phyloP scores from a whole-genome alignment of 2,113 vertebrate genomes.

The Nerophis lumbriciformis region DNA sequence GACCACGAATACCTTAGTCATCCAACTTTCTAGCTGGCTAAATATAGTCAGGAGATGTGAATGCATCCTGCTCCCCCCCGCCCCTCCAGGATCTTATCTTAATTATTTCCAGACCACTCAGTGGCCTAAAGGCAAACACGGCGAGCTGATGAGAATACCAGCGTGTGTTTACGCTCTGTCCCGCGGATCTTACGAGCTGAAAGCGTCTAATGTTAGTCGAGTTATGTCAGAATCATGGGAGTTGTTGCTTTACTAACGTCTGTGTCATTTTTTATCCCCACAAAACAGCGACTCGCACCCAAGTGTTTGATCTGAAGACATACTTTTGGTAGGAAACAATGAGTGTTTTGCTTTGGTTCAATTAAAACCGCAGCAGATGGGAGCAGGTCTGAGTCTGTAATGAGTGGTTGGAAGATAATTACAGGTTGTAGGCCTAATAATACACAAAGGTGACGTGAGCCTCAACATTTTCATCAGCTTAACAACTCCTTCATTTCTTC shows the following conservation, averaged over 20 bases:
- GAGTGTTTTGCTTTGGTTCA: no score
- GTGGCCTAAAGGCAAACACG: conserved; percentile 26
- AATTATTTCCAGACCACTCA: conserved; percentile 62
- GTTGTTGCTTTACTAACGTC: no score
- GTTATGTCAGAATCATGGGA: no score
- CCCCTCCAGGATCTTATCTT: conserved; percentile 54
- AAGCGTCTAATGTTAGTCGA: no score
- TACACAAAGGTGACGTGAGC: conserved; percentile 21
- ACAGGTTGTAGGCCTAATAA: conserved; percentile 26
- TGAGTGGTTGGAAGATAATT: conserved; percentile 26
- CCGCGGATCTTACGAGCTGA: no score
- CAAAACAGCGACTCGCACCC: no score
- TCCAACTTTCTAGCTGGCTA: conserved; percentile 24
- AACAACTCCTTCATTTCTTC: conserved; percentile 6
- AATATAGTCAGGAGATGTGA: conserved; percentile 54
- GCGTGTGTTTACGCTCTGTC: conserved; percentile 30
- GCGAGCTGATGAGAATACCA: conserved; percentile 37
- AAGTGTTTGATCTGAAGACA: no score
- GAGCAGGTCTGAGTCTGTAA: background rate
- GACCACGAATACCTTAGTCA: conserved; percentile 34
- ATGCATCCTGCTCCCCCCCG: conserved; percentile 27
- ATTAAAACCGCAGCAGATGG: conserved; percentile 15
- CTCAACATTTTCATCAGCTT: conserved; percentile 23
- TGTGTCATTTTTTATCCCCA: no score
- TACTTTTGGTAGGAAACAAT: no score